phyloP scores from a whole-genome alignment of 2,113 vertebrate genomes.

The Nycticebus coucang region DNA sequence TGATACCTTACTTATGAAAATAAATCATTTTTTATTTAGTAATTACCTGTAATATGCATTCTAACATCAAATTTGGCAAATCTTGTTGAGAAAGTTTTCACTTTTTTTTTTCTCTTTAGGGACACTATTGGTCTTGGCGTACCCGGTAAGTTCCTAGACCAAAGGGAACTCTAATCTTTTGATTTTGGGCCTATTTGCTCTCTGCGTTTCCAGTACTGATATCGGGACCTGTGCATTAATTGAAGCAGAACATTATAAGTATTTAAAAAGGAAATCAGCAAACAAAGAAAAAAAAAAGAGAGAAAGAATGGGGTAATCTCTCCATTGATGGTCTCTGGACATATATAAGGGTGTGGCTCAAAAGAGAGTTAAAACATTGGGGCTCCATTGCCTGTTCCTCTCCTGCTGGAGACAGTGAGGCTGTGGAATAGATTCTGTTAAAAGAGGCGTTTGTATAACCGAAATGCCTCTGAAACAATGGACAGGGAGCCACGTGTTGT shows the following conservation, averaged over 20 bases:
- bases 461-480: not conserved
- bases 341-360: constrained; percentile 10
- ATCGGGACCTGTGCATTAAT: not conserved
- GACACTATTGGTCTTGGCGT: not conserved
- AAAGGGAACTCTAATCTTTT: constrained; percentile 44
- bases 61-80: constrained; percentile 30
- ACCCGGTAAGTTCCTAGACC: not conserved
- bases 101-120: not conserved
- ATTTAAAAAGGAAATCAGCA: not conserved
- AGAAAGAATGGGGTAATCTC: not conserved
- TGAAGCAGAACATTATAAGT: not conserved
- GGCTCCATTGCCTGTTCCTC: not conserved
- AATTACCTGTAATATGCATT: not conserved
- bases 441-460: constrained; percentile 45
- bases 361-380: not conserved
- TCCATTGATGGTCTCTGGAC: not conserved
- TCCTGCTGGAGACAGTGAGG: not conserved
- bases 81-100: not conserved
- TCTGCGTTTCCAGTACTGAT: not conserved
- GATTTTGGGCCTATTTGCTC: constrained; percentile 1
- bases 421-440: not conserved
- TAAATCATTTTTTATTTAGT: not conserved
- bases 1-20: not conserved
- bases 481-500: not conserved
- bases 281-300: not conserved